Conservation (phyloP, 2,888 invertebrate species). For the Parthenolecanium corni region DNA sequence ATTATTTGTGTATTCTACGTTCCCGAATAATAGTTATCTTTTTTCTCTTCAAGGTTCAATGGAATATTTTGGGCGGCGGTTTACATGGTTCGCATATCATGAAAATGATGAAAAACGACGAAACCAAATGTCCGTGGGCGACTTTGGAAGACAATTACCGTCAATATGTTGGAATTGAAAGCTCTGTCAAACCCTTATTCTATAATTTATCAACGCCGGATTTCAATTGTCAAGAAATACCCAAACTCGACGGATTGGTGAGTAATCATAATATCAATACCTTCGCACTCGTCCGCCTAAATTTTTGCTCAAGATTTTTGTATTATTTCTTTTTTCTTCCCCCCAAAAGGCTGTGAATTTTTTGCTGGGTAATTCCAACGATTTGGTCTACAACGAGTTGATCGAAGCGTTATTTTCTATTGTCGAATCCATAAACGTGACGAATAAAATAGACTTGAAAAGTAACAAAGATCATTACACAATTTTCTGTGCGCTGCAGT, state of each 20-base stretch:
- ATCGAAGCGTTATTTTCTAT: slow-evolving; percentile 77
- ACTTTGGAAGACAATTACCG: slow-evolving; percentile 65
- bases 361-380: slow-evolving; percentile 81
- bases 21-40: too few species aligned
- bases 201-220: slow-evolving; percentile 77
- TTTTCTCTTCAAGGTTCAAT: slow-evolving; percentile 52
- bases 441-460: neutral
- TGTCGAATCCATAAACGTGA: slow-evolving; percentile 59
- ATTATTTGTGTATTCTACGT: slow-evolving; percentile 7
- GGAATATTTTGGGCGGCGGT: slow-evolving; percentile 45
- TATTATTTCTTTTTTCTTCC: slow-evolving; percentile 6
- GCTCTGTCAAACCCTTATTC: slow-evolving; percentile 74
- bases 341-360: slow-evolving; percentile 69
- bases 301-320: neutral
- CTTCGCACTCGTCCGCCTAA: neutral
- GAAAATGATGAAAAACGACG: slow-evolving; percentile 8
- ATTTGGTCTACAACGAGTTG: slow-evolving; percentile 73
- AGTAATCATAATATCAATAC: slow-evolving; percentile 4
- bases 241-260: slow-evolving; percentile 75
- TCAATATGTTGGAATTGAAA: slow-evolving; percentile 42
- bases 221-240: slow-evolving; percentile 53
- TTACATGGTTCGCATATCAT: slow-evolving; percentile 54
- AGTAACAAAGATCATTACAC: slow-evolving; percentile 36
- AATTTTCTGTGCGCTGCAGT: slow-evolving; percentile 69
- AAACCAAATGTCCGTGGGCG: slow-evolving; percentile 42